These are phyloP conservation scores for Micrasema minimum DNA, from an alignment of 1,140 invertebrate genomes.

Conservation along the genomic window DNA sequence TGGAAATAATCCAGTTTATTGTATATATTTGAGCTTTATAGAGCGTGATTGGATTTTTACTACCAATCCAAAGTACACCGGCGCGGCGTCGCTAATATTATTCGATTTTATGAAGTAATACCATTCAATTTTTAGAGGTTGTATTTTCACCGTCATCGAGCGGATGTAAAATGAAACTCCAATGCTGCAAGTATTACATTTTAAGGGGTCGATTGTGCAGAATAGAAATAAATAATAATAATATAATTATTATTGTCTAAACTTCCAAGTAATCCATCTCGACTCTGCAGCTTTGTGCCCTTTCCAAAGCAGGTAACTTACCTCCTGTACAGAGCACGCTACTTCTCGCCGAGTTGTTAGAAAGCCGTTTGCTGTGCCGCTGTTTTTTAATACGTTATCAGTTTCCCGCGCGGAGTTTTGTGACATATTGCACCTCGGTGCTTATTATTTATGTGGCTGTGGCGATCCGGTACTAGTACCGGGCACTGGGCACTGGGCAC, in stretches of 20 bases:
- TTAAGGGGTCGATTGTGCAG: too few relatives aligned
- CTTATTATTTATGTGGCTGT: neutral
- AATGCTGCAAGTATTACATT: too few relatives aligned
- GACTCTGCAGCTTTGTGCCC: neutral
- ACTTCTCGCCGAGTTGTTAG: neutral
- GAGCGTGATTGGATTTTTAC: neutral
- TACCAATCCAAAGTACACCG: neutral
- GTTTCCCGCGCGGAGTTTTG: neutral
- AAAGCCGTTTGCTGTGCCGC: constrained; percentile 2
- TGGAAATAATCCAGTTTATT: neutral
- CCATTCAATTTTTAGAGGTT: neutral
- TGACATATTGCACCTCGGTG: neutral
- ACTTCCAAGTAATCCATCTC: too few relatives aligned
- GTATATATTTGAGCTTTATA: neutral
- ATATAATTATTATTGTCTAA: too few relatives aligned
- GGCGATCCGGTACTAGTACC: neutral
- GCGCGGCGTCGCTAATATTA: too few relatives aligned
- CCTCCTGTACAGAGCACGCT: too few relatives aligned
- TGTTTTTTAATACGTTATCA: constrained; percentile 7
- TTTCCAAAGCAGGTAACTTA: neutral
- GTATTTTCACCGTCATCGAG: neutral
- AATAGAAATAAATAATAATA: too few relatives aligned
- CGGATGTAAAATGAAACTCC: too few relatives aligned
- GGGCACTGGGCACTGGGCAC: too few relatives aligned
- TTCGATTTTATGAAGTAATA: neutral